Conservation (phyloP, 2,888 invertebrate species). For the Phengaris alcon region DNA sequence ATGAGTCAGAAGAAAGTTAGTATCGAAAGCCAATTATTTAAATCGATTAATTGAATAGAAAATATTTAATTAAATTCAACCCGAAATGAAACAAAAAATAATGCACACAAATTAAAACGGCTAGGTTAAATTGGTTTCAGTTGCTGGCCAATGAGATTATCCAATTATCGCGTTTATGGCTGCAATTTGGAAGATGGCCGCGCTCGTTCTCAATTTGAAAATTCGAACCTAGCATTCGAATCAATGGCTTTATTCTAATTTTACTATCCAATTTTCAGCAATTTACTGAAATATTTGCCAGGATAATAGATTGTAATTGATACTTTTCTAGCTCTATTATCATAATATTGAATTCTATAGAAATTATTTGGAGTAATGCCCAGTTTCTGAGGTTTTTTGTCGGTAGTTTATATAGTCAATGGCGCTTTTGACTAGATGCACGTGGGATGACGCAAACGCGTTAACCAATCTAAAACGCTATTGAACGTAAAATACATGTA, state of each 20-base stretch:
- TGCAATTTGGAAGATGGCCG: constrained; percentile 70
- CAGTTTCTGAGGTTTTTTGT: too few species aligned
- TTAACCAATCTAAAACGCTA: too few species aligned
- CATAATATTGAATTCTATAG: too few species aligned
- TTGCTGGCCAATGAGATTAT: constrained; percentile 70
- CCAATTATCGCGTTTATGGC: constrained; percentile 71
- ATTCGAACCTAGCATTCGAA: constrained; percentile 61
- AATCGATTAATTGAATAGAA: not conserved
- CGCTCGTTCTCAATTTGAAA: constrained; percentile 64
- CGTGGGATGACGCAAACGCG: too few species aligned
- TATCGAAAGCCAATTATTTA: not conserved
- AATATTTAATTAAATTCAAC: constrained; percentile 10
- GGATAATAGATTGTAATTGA: constrained; percentile 31
- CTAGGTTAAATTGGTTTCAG: constrained; percentile 62
- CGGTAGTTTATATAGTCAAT: too few species aligned
- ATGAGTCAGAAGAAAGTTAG: not conserved
- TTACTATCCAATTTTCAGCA: constrained; percentile 57
- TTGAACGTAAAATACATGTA: too few species aligned
- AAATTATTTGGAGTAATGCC: too few species aligned
- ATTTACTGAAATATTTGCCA: constrained; percentile 32
- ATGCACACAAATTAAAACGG: constrained; percentile 30
- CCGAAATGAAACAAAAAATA: constrained; percentile 21
- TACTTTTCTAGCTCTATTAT: constrained; percentile 20
- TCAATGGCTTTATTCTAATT: constrained; percentile 70
- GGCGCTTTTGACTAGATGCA: too few species aligned